Conservation (phyloP, 2,797 vertebrate genomes). For the Danio aesculapii region DNA sequence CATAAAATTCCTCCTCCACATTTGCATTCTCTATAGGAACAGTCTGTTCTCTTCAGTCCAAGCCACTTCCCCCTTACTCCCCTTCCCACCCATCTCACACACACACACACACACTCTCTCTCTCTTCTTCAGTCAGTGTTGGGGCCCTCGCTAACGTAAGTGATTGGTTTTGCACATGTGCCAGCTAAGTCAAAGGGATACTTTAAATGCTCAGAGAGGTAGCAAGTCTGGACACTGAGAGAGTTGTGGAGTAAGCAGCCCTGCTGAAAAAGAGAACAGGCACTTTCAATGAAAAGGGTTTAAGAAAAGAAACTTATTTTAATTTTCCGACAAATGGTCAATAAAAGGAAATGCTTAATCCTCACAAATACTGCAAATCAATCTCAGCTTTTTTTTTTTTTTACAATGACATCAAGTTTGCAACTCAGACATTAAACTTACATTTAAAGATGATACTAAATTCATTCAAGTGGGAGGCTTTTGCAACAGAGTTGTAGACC, state of each 20-base stretch:
- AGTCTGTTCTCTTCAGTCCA: constrained; percentile 59
- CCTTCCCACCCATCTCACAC: constrained; percentile 16
- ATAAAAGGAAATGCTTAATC: not conserved
- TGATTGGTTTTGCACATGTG: constrained; percentile 70
- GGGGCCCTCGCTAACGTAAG: constrained; percentile 47
- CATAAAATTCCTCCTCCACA: constrained; percentile 49
- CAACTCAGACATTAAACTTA: not conserved
- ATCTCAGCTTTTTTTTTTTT: too few relatives aligned
- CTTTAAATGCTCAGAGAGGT: constrained; percentile 44
- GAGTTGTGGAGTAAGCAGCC: constrained; percentile 23
- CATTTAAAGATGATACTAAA: not conserved
- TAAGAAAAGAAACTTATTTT: not conserved
- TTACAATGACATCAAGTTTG: not conserved
- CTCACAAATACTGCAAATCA: not conserved
- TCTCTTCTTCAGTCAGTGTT: constrained; percentile 21
- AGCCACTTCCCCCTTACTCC: constrained; percentile 38
- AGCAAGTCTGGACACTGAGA: not conserved
- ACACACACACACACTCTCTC: constrained; percentile 2
- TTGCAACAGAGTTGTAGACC: too few relatives aligned
- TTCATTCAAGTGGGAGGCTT: not conserved
- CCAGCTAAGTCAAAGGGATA: constrained; percentile 53
- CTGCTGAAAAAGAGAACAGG: not conserved
- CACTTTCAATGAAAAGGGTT: not conserved
- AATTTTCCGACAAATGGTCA: not conserved
- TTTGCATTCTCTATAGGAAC: constrained; percentile 68